Evolutionary conservation across 1,140 invertebrate species (phyloP), one percentile per base, ranked within the genome.

Genomic region (Helicorthomorpha holstii): DNA sequence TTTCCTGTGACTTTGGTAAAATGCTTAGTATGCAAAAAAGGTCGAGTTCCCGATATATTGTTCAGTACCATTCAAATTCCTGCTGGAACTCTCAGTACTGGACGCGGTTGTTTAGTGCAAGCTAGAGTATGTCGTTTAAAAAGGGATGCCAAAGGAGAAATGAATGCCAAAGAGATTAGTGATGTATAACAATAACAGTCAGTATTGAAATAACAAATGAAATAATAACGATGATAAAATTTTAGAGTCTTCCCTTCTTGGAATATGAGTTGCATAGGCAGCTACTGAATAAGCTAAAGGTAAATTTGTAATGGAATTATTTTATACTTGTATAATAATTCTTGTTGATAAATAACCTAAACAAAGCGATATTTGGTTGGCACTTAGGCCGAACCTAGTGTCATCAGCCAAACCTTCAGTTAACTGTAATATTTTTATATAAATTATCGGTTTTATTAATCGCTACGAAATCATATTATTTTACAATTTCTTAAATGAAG

Each of bases 221-320:
- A 12, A 26, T 12, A 14, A 12, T 47, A 47, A 41, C 12, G 38
- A 12, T 41, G n/a, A n/a, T n/a, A n/a, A n/a, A 23, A 23, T 59
- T 54, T 27, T 27, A 63, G 61, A 62, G 60, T 58, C 68, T 97
- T 42, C 93, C 93, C 1, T 96, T 97, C 68, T 65, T 97, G 43
- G 91, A 97, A 66, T 96, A 95, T 67, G 93, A 97, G 65, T 69
- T 97, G 25, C 89, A 97, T 65, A 80, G 86, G 55, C 77, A 94
- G 59, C 69, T 96, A 12, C 74, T 94, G 1, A 91, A 90, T 60
- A 96, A 94, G 66, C 68, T 96, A 0, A 81, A 85, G 65, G 82
- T 92, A 54, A 50, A 49, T 38, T 25, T 24, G 24, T 19, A 41
- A 12, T 12, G 19, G 19, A 41, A 12, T 12, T 12, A 41, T 41